Percentiles rank a stretch among this genome's conserved stretches.
Conservation (phyloP, 2,888 invertebrate species). For the Aplocera efformata region DNA sequence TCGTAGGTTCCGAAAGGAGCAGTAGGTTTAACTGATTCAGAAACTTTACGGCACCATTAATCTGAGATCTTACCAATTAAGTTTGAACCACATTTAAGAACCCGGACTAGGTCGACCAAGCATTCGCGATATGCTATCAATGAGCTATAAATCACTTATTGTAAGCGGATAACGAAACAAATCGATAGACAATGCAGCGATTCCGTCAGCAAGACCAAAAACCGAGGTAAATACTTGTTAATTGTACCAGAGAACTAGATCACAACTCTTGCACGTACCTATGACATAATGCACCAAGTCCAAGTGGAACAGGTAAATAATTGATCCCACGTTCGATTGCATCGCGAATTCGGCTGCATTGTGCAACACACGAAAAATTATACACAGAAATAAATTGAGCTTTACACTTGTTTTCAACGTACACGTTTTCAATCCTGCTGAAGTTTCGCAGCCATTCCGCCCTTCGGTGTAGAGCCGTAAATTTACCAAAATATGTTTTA, state of each 20-base stretch:
- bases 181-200: constrained; percentile 33
- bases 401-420: constrained; percentile 38
- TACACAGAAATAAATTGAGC: constrained; percentile 32
- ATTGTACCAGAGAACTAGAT: constrained; percentile 52
- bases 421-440: no score
- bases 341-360: constrained; percentile 49
- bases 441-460: no score
- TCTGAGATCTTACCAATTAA: constrained; percentile 8
- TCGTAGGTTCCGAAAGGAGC: no score
- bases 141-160: constrained; percentile 46
- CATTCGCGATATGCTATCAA: constrained; percentile 48
- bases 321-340: constrained; percentile 73
- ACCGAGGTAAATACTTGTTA: constrained; percentile 44
- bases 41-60: neutral
- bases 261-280: constrained; percentile 38
- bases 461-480: no score
- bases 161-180: constrained; percentile 35
- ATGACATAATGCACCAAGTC: constrained; percentile 49
- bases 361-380: constrained; percentile 41
- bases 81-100: constrained; percentile 34
- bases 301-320: constrained; percentile 56
- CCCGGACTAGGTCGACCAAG: constrained; percentile 48
- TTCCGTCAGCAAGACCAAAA: constrained; percentile 36
- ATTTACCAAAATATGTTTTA: no score
- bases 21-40: no score